These are phyloP conservation scores for Luscinia megarhynchos DNA, from an alignment of 2,797 vertebrate genomes.

Conservation along the genomic window DNA sequence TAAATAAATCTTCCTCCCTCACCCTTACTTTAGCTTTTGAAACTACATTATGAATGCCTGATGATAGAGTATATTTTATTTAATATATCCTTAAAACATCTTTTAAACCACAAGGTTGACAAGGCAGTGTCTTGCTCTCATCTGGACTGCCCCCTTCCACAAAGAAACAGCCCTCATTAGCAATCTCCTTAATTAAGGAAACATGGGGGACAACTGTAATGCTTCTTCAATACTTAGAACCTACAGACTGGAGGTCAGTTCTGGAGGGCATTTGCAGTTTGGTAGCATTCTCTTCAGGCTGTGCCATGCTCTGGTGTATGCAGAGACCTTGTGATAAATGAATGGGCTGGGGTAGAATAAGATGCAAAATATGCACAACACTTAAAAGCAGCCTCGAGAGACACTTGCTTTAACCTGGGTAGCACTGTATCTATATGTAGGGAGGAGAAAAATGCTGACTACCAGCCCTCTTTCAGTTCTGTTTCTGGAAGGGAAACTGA, in stretches of 20 bases:
- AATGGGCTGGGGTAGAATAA: neutral
- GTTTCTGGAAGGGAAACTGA: neutral
- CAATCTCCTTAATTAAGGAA: neutral
- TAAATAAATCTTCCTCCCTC: neutral
- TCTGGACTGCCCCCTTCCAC: neutral
- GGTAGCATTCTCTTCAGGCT: neutral
- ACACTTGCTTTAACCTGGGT: neutral
- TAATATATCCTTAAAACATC: neutral
- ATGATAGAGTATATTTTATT: neutral
- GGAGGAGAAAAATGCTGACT: neutral
- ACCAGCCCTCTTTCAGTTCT: neutral
- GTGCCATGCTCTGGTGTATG: fast-evolving
- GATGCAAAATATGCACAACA: neutral
- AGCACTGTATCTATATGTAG: neutral
- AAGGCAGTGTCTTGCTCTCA: neutral
- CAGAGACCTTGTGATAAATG: neutral
- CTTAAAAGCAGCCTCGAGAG: neutral
- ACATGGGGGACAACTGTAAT: fast-evolving
- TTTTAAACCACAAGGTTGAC: neutral
- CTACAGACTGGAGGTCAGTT: neutral
- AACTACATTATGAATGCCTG: neutral
- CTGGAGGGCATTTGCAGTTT: neutral
- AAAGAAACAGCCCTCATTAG: neutral
- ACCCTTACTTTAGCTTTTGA: neutral
- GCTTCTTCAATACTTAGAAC: neutral